A percentile compares a stretch with the other conserved stretches of the same genome.
phyloP scores from a whole-genome alignment of 1,140 invertebrate genomes.

The Platorchestia sp. region DNA sequence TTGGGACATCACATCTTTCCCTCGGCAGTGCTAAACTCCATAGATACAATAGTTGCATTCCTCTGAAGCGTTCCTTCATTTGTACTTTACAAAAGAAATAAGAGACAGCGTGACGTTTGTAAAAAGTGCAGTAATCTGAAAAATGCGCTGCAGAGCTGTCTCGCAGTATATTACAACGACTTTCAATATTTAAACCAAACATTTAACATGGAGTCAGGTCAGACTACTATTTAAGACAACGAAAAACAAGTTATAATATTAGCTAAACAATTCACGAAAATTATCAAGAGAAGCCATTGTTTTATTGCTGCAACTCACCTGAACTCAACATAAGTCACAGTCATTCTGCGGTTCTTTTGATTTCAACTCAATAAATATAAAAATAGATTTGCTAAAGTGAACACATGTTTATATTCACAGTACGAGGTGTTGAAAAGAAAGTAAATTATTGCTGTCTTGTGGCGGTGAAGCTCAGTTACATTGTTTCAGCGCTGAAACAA shows the following conservation, averaged over 20 bases:
- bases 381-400: no score
- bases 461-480: not conserved
- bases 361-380: not conserved
- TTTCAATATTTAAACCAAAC: not conserved
- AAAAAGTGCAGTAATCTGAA: not conserved
- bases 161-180: not conserved
- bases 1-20: no score
- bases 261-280: not conserved
- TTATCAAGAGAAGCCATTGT: not conserved
- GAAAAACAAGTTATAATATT: not conserved
- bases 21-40: no score
- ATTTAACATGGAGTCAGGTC: no score
- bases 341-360: not conserved
- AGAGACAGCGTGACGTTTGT: no score
- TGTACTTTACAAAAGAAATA: no score
- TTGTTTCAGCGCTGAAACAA: no score
- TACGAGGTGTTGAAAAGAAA: no score
- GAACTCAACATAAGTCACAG: conserved; percentile 24
- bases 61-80: no score
- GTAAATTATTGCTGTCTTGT: not conserved
- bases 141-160: not conserved
- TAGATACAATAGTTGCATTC: no score
- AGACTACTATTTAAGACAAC: not conserved
- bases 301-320: not conserved
- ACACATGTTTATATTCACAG: no score